Evolutionary conservation across 1,140 invertebrate species (phyloP).

Genomic region (Listronotus bonariensis): DNA sequence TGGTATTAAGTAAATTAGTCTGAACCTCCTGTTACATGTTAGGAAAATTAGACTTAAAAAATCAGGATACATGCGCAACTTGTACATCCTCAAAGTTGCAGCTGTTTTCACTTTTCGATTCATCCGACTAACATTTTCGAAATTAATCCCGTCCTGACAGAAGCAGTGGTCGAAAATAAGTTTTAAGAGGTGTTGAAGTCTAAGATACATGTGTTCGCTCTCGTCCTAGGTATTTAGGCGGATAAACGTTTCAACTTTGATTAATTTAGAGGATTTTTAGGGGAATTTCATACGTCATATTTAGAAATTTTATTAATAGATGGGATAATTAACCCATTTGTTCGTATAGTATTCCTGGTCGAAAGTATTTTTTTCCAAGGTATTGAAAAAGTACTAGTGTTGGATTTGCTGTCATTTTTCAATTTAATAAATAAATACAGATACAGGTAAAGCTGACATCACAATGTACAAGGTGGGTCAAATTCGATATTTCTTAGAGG

Average conservation of each 20-base stretch:
- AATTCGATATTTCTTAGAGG: no score
- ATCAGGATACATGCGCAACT: background rate
- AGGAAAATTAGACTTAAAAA: slow-evolving; percentile 6
- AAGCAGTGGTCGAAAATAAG: slow-evolving; percentile 25
- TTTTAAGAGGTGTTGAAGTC: slow-evolving; percentile 33
- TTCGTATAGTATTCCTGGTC: no score
- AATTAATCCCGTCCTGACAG: slow-evolving; percentile 27
- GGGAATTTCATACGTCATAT: background rate
- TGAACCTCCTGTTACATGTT: background rate
- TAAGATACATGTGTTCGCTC: slow-evolving; percentile 28
- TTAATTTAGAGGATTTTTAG: slow-evolving; percentile 22
- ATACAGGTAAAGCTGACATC: no score
- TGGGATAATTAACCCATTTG: no score
- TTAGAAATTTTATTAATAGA: background rate
- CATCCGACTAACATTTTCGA: slow-evolving; percentile 17
- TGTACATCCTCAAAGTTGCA: slow-evolving; percentile 7
- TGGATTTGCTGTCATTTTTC: no score
- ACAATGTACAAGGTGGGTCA: no score
- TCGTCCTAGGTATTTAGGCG: slow-evolving; percentile 20
- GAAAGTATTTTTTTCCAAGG: no score
- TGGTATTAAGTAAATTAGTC: no score
- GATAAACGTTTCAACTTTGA: slow-evolving; percentile 20
- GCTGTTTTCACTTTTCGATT: slow-evolving; percentile 15
- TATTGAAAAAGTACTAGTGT: no score
- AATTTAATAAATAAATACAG: no score